Evolutionary conservation across 2,888 invertebrate genomes (phyloP).

Genomic region (Ichneumoninae sp.): DNA sequence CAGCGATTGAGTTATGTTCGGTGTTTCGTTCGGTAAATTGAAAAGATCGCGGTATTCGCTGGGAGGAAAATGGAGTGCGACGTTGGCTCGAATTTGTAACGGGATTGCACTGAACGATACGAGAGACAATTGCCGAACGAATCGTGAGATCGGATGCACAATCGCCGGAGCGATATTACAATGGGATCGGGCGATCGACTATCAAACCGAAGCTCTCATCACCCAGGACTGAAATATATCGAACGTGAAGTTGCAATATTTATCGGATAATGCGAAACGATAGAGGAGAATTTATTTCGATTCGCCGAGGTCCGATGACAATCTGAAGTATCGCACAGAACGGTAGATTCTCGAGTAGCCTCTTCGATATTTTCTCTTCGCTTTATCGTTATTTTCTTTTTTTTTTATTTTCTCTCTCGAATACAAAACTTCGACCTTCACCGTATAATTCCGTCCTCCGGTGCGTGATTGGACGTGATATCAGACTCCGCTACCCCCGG

Average conservation of each 20-base stretch:
- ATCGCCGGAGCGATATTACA: too few relatives aligned
- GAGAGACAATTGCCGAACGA: background rate
- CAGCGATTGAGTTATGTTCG: slow-evolving; percentile 20
- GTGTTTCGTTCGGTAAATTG: slow-evolving; percentile 15
- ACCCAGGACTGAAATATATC: background rate
- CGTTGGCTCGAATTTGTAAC: background rate
- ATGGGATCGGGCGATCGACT: too few relatives aligned
- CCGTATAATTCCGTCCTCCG: slow-evolving; percentile 53
- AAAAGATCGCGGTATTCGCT: slow-evolving; percentile 4
- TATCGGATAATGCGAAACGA: background rate
- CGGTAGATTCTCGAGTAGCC: slow-evolving; percentile 8
- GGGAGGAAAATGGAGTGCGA: background rate
- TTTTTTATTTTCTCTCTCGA: background rate
- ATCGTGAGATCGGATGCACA: background rate
- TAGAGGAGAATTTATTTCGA: background rate
- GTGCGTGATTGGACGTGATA: slow-evolving; percentile 39
- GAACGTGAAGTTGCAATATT: background rate
- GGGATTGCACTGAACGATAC: background rate
- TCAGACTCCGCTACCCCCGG: slow-evolving; percentile 39
- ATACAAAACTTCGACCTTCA: slow-evolving; percentile 3
- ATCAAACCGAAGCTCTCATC: background rate
- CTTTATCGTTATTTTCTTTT: slow-evolving; percentile 20
- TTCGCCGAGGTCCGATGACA: slow-evolving; percentile 13
- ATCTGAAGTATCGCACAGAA: background rate
- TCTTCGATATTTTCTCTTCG: slow-evolving; percentile 36